Base-by-base conservation (phyloP, 1,140 invertebrate species). In the Elysia chlorotica region DNA sequence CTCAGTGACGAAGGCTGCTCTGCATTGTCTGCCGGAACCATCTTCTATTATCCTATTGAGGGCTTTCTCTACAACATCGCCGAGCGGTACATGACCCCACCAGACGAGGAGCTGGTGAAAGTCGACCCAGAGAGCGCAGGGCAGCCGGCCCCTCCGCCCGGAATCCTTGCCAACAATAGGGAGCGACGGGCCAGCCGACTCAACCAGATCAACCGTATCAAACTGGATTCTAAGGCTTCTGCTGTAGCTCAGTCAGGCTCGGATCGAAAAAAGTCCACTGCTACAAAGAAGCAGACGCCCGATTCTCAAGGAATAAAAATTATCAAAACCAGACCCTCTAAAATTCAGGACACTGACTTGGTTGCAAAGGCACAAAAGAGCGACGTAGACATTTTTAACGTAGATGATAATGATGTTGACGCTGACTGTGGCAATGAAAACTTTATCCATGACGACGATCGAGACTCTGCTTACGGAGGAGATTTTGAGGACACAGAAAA, bases 1-100 rank as follows among this genome's bases (percentile, higher is more conserved):
- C 76, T 87, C 21, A 85, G 78, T 68, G 83, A 87, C 75, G 85
- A 87, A 65, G 87, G 87, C 0, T 80, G 85, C 33, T 87, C 87
- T 21, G 83, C 83, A 0, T 71, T 88, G 19, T 76, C 86, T 31
- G 84, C 83, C 21, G 84, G 84, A 0, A 79, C 78, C 65, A 81
- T 87, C 48, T 85, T 83, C 68, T 87, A 81, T 70, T 88, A 87
- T 67, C 84, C 87, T 4, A 77, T 80, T 21, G 84, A 86, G 23
- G 78, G 78, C 10, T 87, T 87, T 71, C 71, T 72, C 25, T 78
- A 79, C 62, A 87, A 87, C 77, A 84, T 87, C 25, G 84, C 85
- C 41, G 85, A 87, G 65, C 71, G 76, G 30, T 82, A 82, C 65
- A 57, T 84, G 71, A 74, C 76, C 28, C 65, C 65, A 41, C 72